phyloP scores from a whole-genome alignment of 2,888 invertebrate species.

The Chrysina gloriosa region DNA sequence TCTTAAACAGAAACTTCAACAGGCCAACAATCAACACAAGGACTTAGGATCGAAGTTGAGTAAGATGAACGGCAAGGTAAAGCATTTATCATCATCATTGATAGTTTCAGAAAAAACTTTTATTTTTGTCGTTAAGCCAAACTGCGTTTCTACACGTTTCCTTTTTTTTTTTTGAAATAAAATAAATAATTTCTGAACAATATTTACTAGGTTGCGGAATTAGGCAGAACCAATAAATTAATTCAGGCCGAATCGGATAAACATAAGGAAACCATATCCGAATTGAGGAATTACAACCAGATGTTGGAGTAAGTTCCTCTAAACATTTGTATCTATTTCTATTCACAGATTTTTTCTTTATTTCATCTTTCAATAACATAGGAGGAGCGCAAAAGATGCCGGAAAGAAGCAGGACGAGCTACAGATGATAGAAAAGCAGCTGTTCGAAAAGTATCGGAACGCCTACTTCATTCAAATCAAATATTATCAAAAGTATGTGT shows the following conservation, averaged over 20 bases:
- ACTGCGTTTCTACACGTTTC: not conserved
- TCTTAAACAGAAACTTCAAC: conserved; percentile 18
- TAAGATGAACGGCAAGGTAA: conserved; percentile 17
- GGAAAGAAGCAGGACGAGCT: conserved; percentile 7
- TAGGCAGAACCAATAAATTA: conserved; percentile 11
- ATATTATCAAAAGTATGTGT: conserved; percentile 27
- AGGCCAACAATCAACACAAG: not conserved
- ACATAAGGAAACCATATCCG: conserved; percentile 23
- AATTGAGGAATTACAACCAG: conserved; percentile 18
- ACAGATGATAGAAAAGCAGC: not conserved
- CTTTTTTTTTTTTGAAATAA: too few species aligned
- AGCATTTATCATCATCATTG: not conserved
- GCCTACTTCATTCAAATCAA: conserved; percentile 14
- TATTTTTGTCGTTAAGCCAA: not conserved
- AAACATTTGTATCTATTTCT: not conserved
- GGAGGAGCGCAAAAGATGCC: not conserved
- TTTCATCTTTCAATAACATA: not conserved
- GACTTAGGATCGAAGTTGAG: conserved; percentile 3
- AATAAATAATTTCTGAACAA: too few species aligned
- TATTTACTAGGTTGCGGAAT: conserved; percentile 12
- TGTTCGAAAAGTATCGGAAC: conserved; percentile 10
- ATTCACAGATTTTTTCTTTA: too few species aligned
- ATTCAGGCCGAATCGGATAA: not conserved
- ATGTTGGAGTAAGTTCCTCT: conserved; percentile 17
- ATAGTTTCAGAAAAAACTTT: too few species aligned